A percentile compares a stretch with the other conserved stretches of the same genome.
phyloP scores from a whole-genome alignment of 2,888 invertebrate genomes.

The Pseudanteris insignis region DNA sequence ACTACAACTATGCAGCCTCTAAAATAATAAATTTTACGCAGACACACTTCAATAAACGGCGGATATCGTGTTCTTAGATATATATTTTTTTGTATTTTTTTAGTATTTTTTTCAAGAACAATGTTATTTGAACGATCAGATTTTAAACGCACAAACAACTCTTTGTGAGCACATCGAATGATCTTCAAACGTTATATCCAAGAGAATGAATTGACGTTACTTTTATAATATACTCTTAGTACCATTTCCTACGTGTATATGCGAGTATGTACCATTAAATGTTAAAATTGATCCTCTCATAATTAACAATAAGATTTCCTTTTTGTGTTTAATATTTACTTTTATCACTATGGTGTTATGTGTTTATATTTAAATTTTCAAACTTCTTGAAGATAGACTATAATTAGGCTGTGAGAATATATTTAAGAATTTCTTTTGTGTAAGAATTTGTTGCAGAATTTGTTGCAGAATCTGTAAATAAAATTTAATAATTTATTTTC shows the following conservation, averaged over 20 bases:
- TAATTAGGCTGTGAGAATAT: too few relatives aligned
- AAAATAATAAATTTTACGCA: constrained; percentile 38
- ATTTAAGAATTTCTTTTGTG: too few relatives aligned
- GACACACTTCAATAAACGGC: constrained; percentile 44
- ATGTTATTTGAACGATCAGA: constrained; percentile 36
- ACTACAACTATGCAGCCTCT: constrained; percentile 38
- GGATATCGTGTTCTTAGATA: constrained; percentile 12
- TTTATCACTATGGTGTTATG: too few relatives aligned
- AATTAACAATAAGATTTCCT: constrained; percentile 55
- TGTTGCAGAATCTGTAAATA: constrained; percentile 13
- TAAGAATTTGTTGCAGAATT: too few relatives aligned
- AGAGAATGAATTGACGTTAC: constrained; percentile 60
- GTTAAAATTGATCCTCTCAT: constrained; percentile 48
- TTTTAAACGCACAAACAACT: constrained; percentile 44
- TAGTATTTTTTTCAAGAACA: constrained; percentile 23
- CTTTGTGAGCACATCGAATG: constrained; percentile 59
- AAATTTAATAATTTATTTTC: not conserved
- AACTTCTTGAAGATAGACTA: too few relatives aligned
- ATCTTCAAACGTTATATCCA: constrained; percentile 60
- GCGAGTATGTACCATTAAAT: constrained; percentile 56
- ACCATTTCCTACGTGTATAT: constrained; percentile 58
- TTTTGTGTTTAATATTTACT: too few relatives aligned
- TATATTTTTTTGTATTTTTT: constrained; percentile 2
- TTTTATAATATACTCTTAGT: constrained; percentile 56
- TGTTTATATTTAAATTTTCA: too few relatives aligned